phyloP scores from a whole-genome alignment of 1,140 invertebrate genomes.

The Periplaneta americana region DNA sequence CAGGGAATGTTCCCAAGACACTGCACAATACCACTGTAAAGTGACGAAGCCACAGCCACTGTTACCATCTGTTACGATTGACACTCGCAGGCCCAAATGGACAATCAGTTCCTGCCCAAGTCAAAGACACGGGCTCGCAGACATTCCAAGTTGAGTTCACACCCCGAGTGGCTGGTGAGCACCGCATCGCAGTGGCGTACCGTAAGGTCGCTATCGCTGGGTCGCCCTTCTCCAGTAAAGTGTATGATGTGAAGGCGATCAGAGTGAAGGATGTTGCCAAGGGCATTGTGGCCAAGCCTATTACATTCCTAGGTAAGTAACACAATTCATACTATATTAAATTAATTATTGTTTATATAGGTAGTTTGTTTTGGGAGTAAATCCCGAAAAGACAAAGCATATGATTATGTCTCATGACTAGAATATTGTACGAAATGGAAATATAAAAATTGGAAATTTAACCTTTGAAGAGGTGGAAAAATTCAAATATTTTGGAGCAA shows the following conservation, averaged over 20 bases:
- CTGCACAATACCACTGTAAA: background rate
- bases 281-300: slow-evolving; percentile 87
- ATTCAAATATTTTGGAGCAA: too few relatives aligned
- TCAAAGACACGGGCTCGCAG: slow-evolving; percentile 62
- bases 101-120: slow-evolving; percentile 79
- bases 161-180: slow-evolving; percentile 81
- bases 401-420: too few relatives aligned
- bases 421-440: too few relatives aligned
- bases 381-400: too few relatives aligned
- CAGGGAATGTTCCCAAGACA: background rate
- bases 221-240: slow-evolving; percentile 89
- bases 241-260: slow-evolving; percentile 92
- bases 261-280: slow-evolving; percentile 87
- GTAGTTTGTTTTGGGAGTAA: too few relatives aligned
- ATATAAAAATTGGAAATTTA: too few relatives aligned
- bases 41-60: background rate
- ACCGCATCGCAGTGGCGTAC: slow-evolving; percentile 79
- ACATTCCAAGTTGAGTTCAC: slow-evolving; percentile 83
- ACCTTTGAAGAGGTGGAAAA: too few relatives aligned
- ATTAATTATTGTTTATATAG: too few relatives aligned
- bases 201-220: slow-evolving; percentile 71
- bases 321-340: too few relatives aligned
- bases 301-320: slow-evolving; percentile 86
- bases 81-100: slow-evolving; percentile 68
- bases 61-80: background rate